Evolutionary conservation across 2,888 invertebrate species (phyloP).

Genomic region (Athalia rosae): DNA sequence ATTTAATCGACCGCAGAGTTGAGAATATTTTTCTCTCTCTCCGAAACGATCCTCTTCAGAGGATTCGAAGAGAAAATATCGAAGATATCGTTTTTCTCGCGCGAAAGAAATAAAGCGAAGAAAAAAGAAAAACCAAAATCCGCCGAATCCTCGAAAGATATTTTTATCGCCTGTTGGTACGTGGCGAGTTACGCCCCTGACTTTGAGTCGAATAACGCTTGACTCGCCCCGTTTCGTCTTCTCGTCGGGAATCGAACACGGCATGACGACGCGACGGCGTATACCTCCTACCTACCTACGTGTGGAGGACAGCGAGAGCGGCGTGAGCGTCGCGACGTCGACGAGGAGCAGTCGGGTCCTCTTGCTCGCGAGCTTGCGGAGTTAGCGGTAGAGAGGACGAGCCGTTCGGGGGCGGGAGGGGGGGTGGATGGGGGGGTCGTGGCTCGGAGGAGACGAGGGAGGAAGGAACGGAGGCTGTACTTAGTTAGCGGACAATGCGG

Average conservation of each 20-base stretch:
- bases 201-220: not conserved
- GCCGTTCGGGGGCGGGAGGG: constrained; percentile 49
- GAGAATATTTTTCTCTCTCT: too few species aligned
- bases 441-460: not conserved
- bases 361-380: not conserved
- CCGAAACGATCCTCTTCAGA: too few species aligned
- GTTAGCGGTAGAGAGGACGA: constrained; percentile 32
- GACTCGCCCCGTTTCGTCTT: constrained; percentile 44
- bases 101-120: not conserved
- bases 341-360: constrained; percentile 39
- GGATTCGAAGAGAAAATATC: too few species aligned
- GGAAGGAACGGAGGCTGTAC: constrained; percentile 62
- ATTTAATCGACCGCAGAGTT: too few species aligned
- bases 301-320: constrained; percentile 29
- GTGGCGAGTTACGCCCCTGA: constrained; percentile 28
- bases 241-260: constrained; percentile 60
- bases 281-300: too few species aligned
- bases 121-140: not conserved
- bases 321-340: constrained; percentile 54
- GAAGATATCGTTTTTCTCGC: too few species aligned
- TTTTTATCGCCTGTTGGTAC: not conserved
- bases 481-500: constrained; percentile 74
- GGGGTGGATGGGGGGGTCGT: constrained; percentile 49
- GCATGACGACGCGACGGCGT: constrained; percentile 50
- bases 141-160: not conserved